These are phyloP conservation scores for Phasia obesa DNA, from an alignment of 2,888 invertebrate genomes.

Conservation along the genomic window DNA sequence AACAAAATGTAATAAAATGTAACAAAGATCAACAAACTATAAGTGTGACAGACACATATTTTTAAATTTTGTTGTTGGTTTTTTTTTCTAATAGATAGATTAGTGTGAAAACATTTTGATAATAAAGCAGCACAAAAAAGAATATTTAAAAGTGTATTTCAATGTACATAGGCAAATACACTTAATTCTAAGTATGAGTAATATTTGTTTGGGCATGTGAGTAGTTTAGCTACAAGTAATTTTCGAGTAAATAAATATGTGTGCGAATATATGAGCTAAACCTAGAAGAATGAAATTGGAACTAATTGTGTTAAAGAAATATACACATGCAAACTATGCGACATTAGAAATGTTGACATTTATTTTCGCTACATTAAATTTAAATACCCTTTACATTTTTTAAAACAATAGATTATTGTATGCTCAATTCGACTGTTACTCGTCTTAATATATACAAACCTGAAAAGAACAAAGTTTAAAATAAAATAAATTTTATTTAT, in stretches of 20 bases:
- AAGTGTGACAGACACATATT: constrained; percentile 61
- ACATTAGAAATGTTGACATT: too few relatives aligned
- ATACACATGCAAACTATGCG: neutral
- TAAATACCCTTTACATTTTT: too few relatives aligned
- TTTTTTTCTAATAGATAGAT: constrained; percentile 44
- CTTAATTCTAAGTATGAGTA: constrained; percentile 17
- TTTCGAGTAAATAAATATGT: constrained; percentile 11
- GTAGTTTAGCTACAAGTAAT: constrained; percentile 17
- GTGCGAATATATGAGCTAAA: neutral
- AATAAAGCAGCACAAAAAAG: constrained; percentile 33
- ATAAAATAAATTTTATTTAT: too few relatives aligned
- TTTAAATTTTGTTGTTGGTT: constrained; percentile 13
- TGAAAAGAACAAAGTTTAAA: too few relatives aligned
- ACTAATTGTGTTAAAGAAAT: constrained; percentile 32
- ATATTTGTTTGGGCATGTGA: constrained; percentile 11
- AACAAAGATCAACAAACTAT: constrained; percentile 58
- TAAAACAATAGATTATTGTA: too few relatives aligned
- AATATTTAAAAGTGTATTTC: constrained; percentile 43
- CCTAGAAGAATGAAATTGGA: too few relatives aligned
- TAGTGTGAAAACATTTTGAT: constrained; percentile 46
- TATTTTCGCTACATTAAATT: too few relatives aligned
- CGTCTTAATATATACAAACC: too few relatives aligned
- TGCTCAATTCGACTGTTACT: too few relatives aligned
- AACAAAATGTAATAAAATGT: too few relatives aligned
- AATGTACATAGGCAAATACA: constrained; percentile 36